phyloP scores from a whole-genome alignment of 2,113 vertebrate species.

The Archilochus colubris region DNA sequence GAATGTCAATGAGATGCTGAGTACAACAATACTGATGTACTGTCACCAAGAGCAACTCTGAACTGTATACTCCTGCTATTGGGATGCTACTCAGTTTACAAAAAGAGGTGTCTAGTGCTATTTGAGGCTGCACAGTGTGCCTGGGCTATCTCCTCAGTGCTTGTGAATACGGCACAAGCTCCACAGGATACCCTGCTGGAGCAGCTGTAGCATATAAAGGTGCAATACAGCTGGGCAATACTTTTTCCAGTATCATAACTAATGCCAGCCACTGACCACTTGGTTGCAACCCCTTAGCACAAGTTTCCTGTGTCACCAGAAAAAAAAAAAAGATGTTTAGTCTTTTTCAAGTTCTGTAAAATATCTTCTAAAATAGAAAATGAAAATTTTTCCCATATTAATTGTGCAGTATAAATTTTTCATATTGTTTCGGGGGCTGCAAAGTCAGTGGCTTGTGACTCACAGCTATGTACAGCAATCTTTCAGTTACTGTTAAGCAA shows the following conservation, averaged over 20 bases:
- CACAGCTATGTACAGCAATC: neutral
- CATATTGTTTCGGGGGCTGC: neutral
- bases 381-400: neutral
- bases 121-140: neutral
- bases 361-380: neutral
- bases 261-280: neutral
- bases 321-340: neutral
- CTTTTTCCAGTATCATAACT: neutral
- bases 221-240: neutral
- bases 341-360: neutral
- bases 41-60: neutral
- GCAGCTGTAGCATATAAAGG: neutral
- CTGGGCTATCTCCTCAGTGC: neutral
- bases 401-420: neutral
- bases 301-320: neutral
- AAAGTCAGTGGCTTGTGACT: neutral
- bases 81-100: neutral
- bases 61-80: neutral
- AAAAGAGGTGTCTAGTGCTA: neutral
- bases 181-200: neutral
- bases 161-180: accelerated
- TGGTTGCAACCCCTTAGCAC: neutral
- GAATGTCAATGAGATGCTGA: accelerated
- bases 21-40: neutral
- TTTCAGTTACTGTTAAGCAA: neutral